Evolutionary conservation across 2,113 vertebrate genomes (phyloP).

Genomic region (Colaptes auratus): DNA sequence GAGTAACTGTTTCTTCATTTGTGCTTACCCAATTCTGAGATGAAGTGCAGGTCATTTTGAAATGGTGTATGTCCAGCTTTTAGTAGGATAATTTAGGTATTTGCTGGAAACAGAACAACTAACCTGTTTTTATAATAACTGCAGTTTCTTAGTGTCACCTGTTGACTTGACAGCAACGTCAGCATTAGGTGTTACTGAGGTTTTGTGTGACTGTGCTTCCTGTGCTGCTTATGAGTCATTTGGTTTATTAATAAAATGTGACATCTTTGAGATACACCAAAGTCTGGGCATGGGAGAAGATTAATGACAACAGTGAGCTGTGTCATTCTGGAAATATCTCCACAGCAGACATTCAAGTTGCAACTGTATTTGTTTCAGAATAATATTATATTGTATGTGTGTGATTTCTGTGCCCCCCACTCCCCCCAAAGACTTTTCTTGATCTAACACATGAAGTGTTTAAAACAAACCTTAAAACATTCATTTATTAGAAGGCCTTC

Average conservation of each 20-base stretch:
- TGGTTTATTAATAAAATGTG: conserved; percentile 20
- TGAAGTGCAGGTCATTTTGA: background rate
- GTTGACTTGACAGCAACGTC: background rate
- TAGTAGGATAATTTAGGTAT: background rate
- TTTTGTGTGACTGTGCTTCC: background rate
- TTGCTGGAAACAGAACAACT: background rate
- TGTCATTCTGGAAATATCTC: background rate
- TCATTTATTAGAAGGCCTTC: background rate
- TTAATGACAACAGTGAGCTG: background rate
- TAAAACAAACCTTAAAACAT: background rate
- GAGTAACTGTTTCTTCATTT: background rate
- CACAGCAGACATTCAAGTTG: background rate
- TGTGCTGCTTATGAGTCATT: conserved; percentile 7
- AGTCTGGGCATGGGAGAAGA: background rate
- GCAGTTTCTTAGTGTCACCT: background rate
- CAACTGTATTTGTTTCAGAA: background rate
- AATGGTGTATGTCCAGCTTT: background rate
- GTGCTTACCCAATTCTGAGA: background rate
- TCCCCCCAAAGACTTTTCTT: background rate
- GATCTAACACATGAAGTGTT: background rate
- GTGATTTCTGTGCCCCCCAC: background rate
- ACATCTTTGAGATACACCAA: background rate
- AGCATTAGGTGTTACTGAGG: background rate
- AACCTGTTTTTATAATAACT: background rate
- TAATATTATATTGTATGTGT: background rate